Base-by-base conservation (phyloP, 2,888 invertebrate genomes). In the Herminia tarsipennalis region DNA sequence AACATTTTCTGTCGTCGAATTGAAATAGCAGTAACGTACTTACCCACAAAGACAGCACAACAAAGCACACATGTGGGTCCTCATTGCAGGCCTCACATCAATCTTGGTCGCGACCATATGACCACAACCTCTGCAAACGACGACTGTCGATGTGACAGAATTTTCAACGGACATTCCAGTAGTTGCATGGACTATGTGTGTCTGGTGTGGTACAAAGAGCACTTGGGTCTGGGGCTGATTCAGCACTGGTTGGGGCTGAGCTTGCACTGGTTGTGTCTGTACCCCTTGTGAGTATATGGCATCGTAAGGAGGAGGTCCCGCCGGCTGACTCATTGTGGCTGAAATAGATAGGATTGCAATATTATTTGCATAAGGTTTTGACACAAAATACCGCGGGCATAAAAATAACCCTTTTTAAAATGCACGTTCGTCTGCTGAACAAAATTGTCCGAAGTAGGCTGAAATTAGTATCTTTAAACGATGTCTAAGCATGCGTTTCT, bases 1-100 rank as follows among this genome's bases (percentile, higher is more conserved):
- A n/a, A n/a, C n/a, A n/a, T n/a, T n/a, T n/a, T n/a, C n/a, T n/a
- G n/a, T n/a, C n/a, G n/a, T n/a, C n/a, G n/a, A n/a, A n/a, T n/a
- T n/a, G n/a, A n/a, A n/a, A n/a, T n/a, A n/a, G n/a, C n/a, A n/a
- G n/a, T n/a, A 1, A 30, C 1, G 4, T 13, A 46, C 40, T 25
- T 21, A 46, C 46, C 46, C 46, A 32, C 29, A 20, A 18, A 17
- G n/a, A 17, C 22, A 46, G 8, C 35, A 22, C 4, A 32, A 25
- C 1, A 16, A 6, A 8, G 46, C 46, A 9, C 40, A 46, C 5
- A 14, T 8, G 27, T 46, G 46, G 5, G 40, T 46, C 22, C 40
- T 46, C 5, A 36, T 16, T 0, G 20, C 24, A 8, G 46, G 36
- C 9, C 10, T 24, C 20, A 36, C 13, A 4, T 40, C 17, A 32